Percentiles rank a stretch among this genome's conserved stretches.
Conservation (phyloP, 2,113 vertebrate species). For the Marcusenius ussheri region DNA sequence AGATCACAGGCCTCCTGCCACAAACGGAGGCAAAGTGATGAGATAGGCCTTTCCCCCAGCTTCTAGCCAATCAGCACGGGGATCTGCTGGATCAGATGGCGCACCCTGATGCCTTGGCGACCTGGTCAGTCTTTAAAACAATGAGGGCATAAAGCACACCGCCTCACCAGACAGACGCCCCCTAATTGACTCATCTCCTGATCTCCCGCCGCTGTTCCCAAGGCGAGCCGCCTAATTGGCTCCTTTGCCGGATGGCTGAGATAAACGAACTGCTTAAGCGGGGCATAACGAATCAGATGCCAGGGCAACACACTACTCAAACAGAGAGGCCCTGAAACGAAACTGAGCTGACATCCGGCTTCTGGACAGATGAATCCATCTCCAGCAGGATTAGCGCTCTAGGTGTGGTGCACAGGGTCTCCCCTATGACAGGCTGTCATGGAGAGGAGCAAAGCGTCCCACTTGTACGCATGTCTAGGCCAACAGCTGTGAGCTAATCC, state of each 20-base stretch:
- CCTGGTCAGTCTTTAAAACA: neutral
- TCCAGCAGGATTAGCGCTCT: neutral
- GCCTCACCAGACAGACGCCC: neutral
- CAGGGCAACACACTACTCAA: neutral
- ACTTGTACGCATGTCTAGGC: slow-evolving; percentile 22
- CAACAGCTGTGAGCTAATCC: slow-evolving; percentile 31
- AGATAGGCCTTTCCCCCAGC: neutral
- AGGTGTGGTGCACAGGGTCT: neutral
- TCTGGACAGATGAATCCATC: neutral
- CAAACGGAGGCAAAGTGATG: neutral
- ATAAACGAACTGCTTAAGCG: slow-evolving; percentile 19
- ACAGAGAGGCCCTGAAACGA: neutral
- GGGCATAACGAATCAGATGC: slow-evolving; percentile 8
- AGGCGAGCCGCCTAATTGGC: slow-evolving; percentile 15
- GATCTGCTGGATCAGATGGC: neutral
- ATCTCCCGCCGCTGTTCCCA: neutral
- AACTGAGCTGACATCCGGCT: neutral
- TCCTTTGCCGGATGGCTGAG: neutral
- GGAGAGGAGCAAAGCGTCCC: neutral
- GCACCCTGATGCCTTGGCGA: neutral
- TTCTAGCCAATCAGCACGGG: neutral
- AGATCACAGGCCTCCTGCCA: neutral
- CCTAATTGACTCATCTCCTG: slow-evolving; percentile 16
- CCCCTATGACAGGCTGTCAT: neutral
- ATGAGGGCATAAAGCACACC: neutral